Evolutionary conservation across 2,888 invertebrate genomes (phyloP).

Genomic region (Agrochola macilenta): DNA sequence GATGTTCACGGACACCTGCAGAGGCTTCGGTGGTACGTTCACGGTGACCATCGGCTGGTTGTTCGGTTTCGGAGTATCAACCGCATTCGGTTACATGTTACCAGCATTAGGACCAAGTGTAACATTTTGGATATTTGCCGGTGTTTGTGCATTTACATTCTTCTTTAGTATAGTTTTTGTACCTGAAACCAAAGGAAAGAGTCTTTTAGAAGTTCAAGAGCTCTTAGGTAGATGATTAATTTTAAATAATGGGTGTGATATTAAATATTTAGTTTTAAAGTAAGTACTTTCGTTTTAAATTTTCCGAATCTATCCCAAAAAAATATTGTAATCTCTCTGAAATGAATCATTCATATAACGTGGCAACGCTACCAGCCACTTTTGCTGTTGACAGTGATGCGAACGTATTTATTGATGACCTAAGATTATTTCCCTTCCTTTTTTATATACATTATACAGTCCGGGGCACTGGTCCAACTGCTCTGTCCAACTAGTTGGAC

Average conservation of each 20-base stretch:
- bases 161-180: conserved; percentile 68
- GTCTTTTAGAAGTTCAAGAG: conserved; percentile 69
- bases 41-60: conserved; percentile 68
- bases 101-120: conserved; percentile 62
- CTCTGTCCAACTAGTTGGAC: too few species aligned
- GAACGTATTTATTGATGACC: too few species aligned
- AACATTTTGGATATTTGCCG: conserved; percentile 70
- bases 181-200: conserved; percentile 75
- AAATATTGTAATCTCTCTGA: too few species aligned
- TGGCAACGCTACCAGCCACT: too few species aligned
- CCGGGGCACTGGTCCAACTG: too few species aligned
- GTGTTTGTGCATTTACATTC: conserved; percentile 61
- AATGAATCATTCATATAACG: too few species aligned
- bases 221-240: conserved; percentile 64
- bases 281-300: neutral
- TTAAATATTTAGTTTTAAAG: neutral
- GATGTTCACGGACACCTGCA: too few species aligned
- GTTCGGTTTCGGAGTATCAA: conserved; percentile 70
- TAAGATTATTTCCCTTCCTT: too few species aligned
- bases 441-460: too few species aligned
- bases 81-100: conserved; percentile 69
- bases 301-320: neutral
- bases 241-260: conserved; percentile 13
- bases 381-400: too few species aligned
- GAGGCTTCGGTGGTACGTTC: conserved; percentile 62